Conservation (phyloP, 1,140 invertebrate species). For the Drosophila melanogaster region DNA sequence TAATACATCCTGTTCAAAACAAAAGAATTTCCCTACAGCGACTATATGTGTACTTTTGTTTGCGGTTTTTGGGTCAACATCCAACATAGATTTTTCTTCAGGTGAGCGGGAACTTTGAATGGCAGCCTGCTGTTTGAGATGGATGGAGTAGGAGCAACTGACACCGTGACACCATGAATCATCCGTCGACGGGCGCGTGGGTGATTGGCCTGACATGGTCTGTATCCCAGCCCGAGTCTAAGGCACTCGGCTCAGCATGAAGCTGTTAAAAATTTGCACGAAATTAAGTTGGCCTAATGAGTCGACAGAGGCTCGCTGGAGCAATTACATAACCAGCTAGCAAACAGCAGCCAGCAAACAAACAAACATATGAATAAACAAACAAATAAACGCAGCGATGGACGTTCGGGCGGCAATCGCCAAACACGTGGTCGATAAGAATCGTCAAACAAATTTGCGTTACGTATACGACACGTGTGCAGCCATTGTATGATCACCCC, state of each 20-base stretch:
- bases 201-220: slow-evolving; percentile 49
- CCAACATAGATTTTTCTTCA: neutral
- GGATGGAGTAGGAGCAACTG: slow-evolving; percentile 38
- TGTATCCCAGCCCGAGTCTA: slow-evolving; percentile 17
- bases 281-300: slow-evolving; percentile 78
- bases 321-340: slow-evolving; percentile 62
- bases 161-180: slow-evolving; percentile 67
- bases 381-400: slow-evolving; percentile 16
- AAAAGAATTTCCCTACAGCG: neutral
- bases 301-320: slow-evolving; percentile 34
- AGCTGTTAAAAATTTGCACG: slow-evolving; percentile 77
- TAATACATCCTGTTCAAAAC: too few relatives aligned
- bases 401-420: slow-evolving; percentile 12
- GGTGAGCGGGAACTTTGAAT: slow-evolving; percentile 4
- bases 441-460: slow-evolving; percentile 76
- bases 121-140: slow-evolving; percentile 1
- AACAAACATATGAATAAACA: neutral
- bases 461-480: slow-evolving; percentile 82
- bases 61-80: neutral
- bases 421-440: slow-evolving; percentile 76
- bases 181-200: slow-evolving; percentile 52
- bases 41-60: neutral
- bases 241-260: slow-evolving; percentile 62
- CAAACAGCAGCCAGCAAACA: slow-evolving; percentile 18
- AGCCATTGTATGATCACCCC: slow-evolving; percentile 49